A percentile compares a stretch with the other conserved stretches of the same genome.
phyloP scores from a whole-genome alignment of 2,888 invertebrate genomes.

The Lomographa bimaculata region DNA sequence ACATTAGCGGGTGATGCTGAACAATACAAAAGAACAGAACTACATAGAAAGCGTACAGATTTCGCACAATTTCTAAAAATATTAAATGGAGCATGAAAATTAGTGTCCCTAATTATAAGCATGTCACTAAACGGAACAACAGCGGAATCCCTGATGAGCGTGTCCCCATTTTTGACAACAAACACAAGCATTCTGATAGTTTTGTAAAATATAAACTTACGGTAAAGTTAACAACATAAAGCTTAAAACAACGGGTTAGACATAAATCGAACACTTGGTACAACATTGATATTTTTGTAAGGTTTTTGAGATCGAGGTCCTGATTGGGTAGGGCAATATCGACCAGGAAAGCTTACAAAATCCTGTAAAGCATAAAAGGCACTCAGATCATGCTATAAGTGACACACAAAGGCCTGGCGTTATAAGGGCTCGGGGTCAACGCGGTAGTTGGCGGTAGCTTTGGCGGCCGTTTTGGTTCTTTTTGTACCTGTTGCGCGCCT shows the following conservation, averaged over 20 bases:
- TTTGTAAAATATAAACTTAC: slow-evolving; percentile 45
- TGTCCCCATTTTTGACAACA: slow-evolving; percentile 25
- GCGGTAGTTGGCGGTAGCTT: slow-evolving; percentile 52
- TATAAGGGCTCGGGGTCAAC: slow-evolving; percentile 64
- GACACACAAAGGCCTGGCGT: slow-evolving; percentile 77
- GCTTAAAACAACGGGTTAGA: slow-evolving; percentile 38
- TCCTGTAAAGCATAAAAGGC: slow-evolving; percentile 48
- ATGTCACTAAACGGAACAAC: slow-evolving; percentile 27
- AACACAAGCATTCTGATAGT: slow-evolving; percentile 52
- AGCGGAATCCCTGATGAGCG: slow-evolving; percentile 23
- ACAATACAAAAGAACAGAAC: slow-evolving; percentile 16
- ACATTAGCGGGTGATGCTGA: slow-evolving; percentile 16
- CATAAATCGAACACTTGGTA: slow-evolving; percentile 23
- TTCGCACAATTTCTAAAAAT: slow-evolving; percentile 32
- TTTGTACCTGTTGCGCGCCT: slow-evolving; percentile 97
- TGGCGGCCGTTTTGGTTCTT: slow-evolving; percentile 59
- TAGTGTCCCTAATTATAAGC: slow-evolving; percentile 33
- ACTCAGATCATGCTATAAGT: slow-evolving; percentile 77
- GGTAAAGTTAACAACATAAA: slow-evolving; percentile 59
- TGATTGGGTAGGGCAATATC: slow-evolving; percentile 12
- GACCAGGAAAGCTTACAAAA: slow-evolving; percentile 32
- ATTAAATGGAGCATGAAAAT: slow-evolving; percentile 42
- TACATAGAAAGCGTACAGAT: slow-evolving; percentile 34
- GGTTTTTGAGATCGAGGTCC: slow-evolving; percentile 1
- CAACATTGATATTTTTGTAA: slow-evolving; percentile 22